Conservation (phyloP, 2,888 invertebrate genomes). For the Marasmarcha lunaedactyla region DNA sequence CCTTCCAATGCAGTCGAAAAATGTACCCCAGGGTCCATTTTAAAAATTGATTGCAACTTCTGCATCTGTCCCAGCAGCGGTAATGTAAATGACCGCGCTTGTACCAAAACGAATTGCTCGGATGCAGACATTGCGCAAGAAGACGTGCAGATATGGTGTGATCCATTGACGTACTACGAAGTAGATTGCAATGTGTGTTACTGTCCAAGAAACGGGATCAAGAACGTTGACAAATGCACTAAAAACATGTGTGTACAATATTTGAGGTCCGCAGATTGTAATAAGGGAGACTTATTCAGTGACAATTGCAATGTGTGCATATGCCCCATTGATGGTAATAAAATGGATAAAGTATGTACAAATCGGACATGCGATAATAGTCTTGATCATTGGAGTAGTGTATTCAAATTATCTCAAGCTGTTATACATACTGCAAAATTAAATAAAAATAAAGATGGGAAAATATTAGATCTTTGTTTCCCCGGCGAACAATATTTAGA, state of each 20-base stretch:
- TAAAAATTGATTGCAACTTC: slow-evolving; percentile 46
- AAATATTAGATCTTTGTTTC: slow-evolving; percentile 43
- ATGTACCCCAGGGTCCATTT: slow-evolving; percentile 42
- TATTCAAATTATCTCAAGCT: slow-evolving; percentile 31
- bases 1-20: slow-evolving; percentile 10
- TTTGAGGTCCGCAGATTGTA: slow-evolving; percentile 35
- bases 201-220: slow-evolving; percentile 49
- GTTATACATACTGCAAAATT: slow-evolving; percentile 23
- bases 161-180: slow-evolving; percentile 44
- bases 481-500: slow-evolving; percentile 49
- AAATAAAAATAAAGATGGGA: slow-evolving; percentile 17
- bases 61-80: slow-evolving; percentile 53
- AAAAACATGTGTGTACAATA: slow-evolving; percentile 47
- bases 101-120: slow-evolving; percentile 42
- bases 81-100: slow-evolving; percentile 27
- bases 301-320: slow-evolving; percentile 38
- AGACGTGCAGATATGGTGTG: slow-evolving; percentile 32
- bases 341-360: slow-evolving; percentile 39
- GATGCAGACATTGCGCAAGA: slow-evolving; percentile 9
- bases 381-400: slow-evolving; percentile 33
- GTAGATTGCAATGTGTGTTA: slow-evolving; percentile 59
- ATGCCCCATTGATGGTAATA: slow-evolving; percentile 29
- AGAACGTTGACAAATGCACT: slow-evolving; percentile 54
- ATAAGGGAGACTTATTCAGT: slow-evolving; percentile 44
- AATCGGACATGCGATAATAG: slow-evolving; percentile 33